Base-by-base conservation (phyloP, 2,797 vertebrate genomes). In the Peromyscus nudipes region DNA sequence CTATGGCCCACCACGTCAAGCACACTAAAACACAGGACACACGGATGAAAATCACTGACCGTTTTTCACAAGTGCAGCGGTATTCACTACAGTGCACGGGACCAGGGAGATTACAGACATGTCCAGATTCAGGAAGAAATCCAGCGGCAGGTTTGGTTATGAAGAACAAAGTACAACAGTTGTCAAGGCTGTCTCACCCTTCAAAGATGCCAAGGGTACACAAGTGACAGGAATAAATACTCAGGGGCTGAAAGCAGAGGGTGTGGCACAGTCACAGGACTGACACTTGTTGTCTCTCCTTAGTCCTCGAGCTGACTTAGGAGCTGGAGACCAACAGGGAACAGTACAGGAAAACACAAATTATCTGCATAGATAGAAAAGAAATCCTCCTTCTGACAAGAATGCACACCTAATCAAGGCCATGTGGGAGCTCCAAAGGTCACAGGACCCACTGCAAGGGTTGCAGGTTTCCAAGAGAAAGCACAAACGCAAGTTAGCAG, bases 291-390 rank as follows among this genome's bases (percentile, higher is more conserved):
- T 7, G 0, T 10, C 76, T 82, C 71, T 69, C 82, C 82, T 75
- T 31, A 5, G 92, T 19, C 62, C 84, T 87, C 62, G n/a, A 0
- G 11, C 0, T 37, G 96, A 93, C 43, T 40, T 4, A 76, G 96
- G 69, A 37, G 65, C 0, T 60, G 55, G 19, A 69, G 49, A 27
- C 49, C 21, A 60, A 52, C 0, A 81, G 80, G 43, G 67, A 82
- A 80, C 40, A 34, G 0, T 1, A 64, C 2, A 6, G 83, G 77
- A 55, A 96, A 46, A 62, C 80, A n/a, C 0, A 0, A 0, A 27
- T 46, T 49, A 31, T 84, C 94, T 89, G 91, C 75, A 93, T 7
- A 91, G 93, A 87, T 14, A 86, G 93, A 67, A 25, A 86, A 11
- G 0, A 16, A 64, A n/a, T 9, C 88, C 71, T 52, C 87, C 82